Evolutionary conservation across 2,888 invertebrate species (phyloP).

Genomic region (Horisme vitalbata): DNA sequence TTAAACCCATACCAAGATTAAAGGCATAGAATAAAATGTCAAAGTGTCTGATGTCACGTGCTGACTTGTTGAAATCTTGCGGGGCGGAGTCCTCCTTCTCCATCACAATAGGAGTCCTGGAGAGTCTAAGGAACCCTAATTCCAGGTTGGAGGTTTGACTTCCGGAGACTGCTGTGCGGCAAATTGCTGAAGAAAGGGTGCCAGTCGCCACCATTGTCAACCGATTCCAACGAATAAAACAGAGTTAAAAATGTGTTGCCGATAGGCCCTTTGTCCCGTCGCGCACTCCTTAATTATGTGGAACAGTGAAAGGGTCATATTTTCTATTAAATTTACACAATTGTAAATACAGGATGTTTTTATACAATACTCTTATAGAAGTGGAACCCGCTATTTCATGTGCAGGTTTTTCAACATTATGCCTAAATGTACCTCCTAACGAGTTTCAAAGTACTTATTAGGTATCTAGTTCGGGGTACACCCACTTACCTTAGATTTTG

Average conservation of each 20-base stretch:
- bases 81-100: conserved; percentile 68
- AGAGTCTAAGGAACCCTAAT: conserved; percentile 71
- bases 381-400: no score
- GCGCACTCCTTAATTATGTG: conserved; percentile 80
- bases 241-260: conserved; percentile 74
- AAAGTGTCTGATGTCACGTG: conserved; percentile 68
- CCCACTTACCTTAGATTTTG: no score
- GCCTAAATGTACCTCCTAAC: no score
- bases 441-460: no score
- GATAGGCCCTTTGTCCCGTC: conserved; percentile 71
- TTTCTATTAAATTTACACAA: conserved; percentile 79
- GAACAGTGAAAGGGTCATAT: conserved; percentile 81
- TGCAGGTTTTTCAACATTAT: no score
- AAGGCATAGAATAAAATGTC: conserved; percentile 32
- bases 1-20: conserved; percentile 15
- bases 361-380: no score
- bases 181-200: conserved; percentile 81
- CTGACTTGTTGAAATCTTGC: conserved; percentile 59
- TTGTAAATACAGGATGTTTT: conserved; percentile 55
- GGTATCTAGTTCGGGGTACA: no score
- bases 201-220: conserved; percentile 62
- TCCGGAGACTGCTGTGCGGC: conserved; percentile 76
- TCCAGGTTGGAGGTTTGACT: conserved; percentile 66
- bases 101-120: conserved; percentile 66
- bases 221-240: conserved; percentile 79